These are phyloP conservation scores for Eciton burchellii DNA, from an alignment of 1,140 invertebrate genomes.

Conservation along the genomic window DNA sequence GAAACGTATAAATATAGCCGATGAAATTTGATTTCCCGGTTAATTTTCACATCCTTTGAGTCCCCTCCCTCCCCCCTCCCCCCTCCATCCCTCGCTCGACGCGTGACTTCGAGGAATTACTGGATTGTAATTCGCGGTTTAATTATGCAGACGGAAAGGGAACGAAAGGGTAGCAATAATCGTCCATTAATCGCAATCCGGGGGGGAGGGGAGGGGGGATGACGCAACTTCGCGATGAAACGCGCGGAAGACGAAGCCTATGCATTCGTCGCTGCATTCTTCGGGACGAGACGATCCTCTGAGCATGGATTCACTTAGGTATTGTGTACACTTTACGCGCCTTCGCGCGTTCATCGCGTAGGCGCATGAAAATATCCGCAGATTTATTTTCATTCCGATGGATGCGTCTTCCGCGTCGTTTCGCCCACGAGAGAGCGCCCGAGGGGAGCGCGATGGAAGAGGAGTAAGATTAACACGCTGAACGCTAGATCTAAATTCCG, in stretches of 20 bases:
- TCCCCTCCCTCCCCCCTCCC: no score
- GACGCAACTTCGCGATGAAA: no score
- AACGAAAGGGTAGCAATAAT: not conserved
- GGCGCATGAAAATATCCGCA: constrained; percentile 16
- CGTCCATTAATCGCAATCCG: not conserved
- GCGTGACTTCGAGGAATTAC: no score
- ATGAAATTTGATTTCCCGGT: constrained; percentile 27
- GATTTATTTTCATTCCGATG: constrained; percentile 50
- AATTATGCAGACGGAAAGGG: not conserved
- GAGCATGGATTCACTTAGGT: not conserved
- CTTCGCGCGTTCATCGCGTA: constrained; percentile 18
- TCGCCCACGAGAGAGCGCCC: constrained; percentile 39
- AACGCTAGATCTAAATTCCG: constrained; percentile 47
- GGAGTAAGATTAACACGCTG: constrained; percentile 49
- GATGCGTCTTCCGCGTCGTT: constrained; percentile 9
- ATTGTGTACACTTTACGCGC: constrained; percentile 26
- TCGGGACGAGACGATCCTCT: not conserved
- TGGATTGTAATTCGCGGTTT: not conserved
- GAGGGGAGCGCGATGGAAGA: constrained; percentile 12
- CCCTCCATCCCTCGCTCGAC: no score
- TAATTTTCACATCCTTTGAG: no score
- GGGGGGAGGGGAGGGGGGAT: no score
- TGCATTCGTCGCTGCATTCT: no score
- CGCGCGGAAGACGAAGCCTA: no score
- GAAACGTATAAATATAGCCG: constrained; percentile 1